Evolutionary conservation across 2,113 vertebrate genomes (phyloP).

Genomic region (Heliornis fulica): DNA sequence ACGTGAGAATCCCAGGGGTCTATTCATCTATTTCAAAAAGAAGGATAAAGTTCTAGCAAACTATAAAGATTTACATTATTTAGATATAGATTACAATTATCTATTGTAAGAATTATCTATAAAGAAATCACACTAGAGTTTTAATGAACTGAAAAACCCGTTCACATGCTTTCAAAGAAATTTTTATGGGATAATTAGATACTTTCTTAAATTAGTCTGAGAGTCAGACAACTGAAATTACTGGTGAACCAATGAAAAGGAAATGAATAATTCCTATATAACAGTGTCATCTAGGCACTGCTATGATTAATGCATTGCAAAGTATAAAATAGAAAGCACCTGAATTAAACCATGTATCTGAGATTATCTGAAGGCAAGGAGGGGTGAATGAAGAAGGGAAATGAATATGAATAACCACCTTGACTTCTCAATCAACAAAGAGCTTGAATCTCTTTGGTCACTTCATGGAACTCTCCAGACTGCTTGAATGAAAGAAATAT

Average conservation of each 20-base stretch:
- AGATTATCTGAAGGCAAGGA: neutral
- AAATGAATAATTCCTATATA: conserved; percentile 5
- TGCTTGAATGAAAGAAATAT: neutral
- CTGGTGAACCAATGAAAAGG: neutral
- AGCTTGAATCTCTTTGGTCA: neutral
- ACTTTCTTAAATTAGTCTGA: neutral
- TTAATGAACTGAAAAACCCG: conserved; percentile 23
- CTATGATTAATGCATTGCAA: conserved; percentile 21
- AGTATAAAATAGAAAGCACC: conserved; percentile 12
- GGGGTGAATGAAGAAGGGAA: neutral
- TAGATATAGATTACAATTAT: conserved; percentile 5
- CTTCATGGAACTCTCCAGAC: neutral
- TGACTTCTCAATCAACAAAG: neutral
- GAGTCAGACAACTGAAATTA: conserved; percentile 3
- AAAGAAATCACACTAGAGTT: neutral
- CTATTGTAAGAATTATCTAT: neutral
- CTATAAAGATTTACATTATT: neutral
- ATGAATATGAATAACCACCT: neutral
- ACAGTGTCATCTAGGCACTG: neutral
- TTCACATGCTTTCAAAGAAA: conserved; percentile 16
- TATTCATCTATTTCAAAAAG: neutral
- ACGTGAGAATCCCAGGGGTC: neutral
- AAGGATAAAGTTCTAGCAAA: neutral
- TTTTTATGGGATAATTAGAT: conserved; percentile 13
- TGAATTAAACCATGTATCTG: neutral